These are phyloP conservation scores for Laticauda colubrina DNA, from an alignment of 2,113 vertebrate species.

Conservation along the genomic window DNA sequence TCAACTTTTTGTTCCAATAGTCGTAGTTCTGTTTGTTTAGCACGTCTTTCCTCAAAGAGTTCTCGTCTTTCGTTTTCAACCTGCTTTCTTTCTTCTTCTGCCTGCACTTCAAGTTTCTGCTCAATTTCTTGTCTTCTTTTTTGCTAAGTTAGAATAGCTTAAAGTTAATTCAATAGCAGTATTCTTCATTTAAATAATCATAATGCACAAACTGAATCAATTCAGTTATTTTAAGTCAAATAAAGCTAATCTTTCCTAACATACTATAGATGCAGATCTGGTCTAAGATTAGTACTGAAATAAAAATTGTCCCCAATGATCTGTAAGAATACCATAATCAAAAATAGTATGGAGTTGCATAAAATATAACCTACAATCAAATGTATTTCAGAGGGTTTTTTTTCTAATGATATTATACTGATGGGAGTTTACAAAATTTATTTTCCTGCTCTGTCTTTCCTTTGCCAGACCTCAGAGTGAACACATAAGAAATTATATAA, in stretches of 20 bases:
- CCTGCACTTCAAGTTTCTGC: conserved; percentile 97
- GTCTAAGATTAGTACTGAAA: not conserved
- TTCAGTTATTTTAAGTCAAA: not conserved
- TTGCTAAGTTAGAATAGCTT: conserved; percentile 71
- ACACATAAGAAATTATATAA: not conserved
- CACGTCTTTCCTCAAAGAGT: conserved; percentile 94
- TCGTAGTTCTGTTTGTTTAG: conserved; percentile 95
- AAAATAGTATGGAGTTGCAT: not conserved
- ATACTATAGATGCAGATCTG: not conserved
- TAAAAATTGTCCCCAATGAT: not conserved
- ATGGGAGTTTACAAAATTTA: not conserved
- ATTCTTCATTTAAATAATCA: not conserved
- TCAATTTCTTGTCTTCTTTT: conserved; percentile 95
- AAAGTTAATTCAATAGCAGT: not conserved
- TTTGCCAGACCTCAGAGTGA: not conserved
- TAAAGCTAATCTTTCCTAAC: not conserved
- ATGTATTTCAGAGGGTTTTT: not conserved
- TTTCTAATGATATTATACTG: not conserved
- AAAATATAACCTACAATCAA: not conserved
- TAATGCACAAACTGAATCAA: not conserved
- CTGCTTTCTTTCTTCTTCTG: conserved; percentile 92
- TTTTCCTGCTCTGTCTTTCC: not conserved
- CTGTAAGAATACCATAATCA: not conserved
- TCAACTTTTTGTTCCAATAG: conserved; percentile 98
- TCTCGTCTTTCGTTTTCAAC: conserved; percentile 93